phyloP scores from a whole-genome alignment of 2,888 invertebrate species.

The Pediacus dermestoides region DNA sequence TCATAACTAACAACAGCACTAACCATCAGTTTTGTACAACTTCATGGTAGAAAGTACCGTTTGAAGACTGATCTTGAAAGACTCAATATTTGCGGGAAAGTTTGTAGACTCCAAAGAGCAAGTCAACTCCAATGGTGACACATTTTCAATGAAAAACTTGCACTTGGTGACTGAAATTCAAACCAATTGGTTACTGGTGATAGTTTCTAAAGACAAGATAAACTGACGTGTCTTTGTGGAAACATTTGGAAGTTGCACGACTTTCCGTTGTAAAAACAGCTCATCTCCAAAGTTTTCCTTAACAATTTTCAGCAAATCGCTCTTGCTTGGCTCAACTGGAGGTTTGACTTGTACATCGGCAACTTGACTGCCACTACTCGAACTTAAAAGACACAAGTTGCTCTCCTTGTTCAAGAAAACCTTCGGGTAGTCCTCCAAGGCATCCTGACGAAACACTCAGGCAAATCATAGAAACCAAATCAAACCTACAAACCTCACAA shows the following conservation, averaged over 20 bases:
- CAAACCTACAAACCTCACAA: constrained; percentile 16
- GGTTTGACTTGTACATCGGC: not conserved
- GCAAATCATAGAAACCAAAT: no score
- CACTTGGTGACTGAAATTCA: constrained; percentile 38
- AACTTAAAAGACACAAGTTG: no score
- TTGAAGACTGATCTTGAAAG: no score
- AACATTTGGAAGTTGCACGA: constrained; percentile 26
- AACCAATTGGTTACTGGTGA: not conserved
- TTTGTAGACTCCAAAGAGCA: constrained; percentile 36
- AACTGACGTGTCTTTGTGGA: constrained; percentile 33
- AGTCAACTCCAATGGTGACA: constrained; percentile 38
- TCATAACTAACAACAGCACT: no score
- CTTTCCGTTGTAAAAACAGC: constrained; percentile 24
- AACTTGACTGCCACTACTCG: no score
- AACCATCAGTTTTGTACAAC: constrained; percentile 7
- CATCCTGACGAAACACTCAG: not conserved
- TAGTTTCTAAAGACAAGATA: no score
- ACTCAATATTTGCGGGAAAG: constrained; percentile 34
- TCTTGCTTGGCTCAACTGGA: no score
- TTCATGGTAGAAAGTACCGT: no score
- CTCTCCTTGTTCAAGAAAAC: no score
- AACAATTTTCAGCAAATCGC: constrained; percentile 8
- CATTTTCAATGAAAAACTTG: constrained; percentile 45
- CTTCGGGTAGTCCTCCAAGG: constrained; percentile 15
- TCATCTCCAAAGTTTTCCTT: constrained; percentile 24